Base-by-base conservation (phyloP, 2,113 vertebrate genomes). In the Oenanthe melanoleuca region DNA sequence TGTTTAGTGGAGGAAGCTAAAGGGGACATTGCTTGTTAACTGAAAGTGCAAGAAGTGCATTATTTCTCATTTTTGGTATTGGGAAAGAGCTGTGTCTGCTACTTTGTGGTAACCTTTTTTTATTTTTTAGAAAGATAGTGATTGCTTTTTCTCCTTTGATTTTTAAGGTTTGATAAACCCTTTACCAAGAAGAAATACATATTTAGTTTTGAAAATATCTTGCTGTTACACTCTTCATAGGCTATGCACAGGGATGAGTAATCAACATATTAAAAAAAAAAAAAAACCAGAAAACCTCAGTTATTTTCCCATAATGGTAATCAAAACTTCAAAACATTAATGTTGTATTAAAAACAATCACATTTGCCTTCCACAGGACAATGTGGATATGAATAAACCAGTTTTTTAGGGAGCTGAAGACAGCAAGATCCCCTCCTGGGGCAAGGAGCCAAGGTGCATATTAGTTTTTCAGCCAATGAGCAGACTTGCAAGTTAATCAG, bases 311-410 rank as follows among this genome's bases (percentile, higher is more conserved):
- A 6, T 56, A 85, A 73, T 37, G 22, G 49, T 24, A 89, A 94
- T 88, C 88, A 88, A 75, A 92, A 70, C 85, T 88, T 86, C 37
- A 2, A 70, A 53, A 82, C 45, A n/a, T 53, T 70, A 56, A 79
- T 81, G 86, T 60, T 89, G 2, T 71, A 71, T 95, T 92, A 91
- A 92, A 92, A 95, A 63, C 78, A 73, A 34, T 85, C 63, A 6
- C 78, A 80, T 80, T 89, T 83, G 40, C 73, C 53, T 91, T 81
- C 49, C 65, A 26, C 80, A 55, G 44, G 80, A 75, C 86, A 91
- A 77, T n/a, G 42, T 29, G 85, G 22, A 18, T 61, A 79, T 50
- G 70, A 92, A 85, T 71, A 77, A 87, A 79, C 10, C 61, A 44
- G 19, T 67, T 82, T 92, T 91, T 91, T 24, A 26, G 80, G 93